phyloP scores from a whole-genome alignment of 37 sponge, comb jelly and placozoan genomes.

The Axinella damicornis region DNA sequence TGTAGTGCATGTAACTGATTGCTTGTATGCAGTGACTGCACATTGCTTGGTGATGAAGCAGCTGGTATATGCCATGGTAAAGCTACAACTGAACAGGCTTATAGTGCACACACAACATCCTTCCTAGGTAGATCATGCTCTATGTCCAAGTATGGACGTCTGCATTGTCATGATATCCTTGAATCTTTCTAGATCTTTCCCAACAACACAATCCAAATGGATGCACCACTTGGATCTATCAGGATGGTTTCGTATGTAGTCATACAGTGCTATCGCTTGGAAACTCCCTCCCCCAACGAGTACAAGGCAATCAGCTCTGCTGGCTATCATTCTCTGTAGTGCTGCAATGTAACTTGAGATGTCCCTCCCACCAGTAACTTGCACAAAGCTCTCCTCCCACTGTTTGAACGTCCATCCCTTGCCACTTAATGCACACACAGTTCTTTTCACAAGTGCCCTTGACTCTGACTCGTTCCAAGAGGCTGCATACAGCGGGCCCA shows the following conservation, averaged over 20 bases:
- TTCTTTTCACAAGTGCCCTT: neutral
- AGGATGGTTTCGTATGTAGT: neutral
- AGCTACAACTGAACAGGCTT: too few relatives aligned
- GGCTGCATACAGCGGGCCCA: neutral
- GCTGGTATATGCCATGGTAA: too few relatives aligned
- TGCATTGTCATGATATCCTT: too few relatives aligned
- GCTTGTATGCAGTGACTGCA: too few relatives aligned
- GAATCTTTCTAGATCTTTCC: too few relatives aligned
- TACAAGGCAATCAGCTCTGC: conserved; percentile 20
- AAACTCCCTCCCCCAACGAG: conserved; percentile 24
- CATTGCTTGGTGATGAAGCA: too few relatives aligned
- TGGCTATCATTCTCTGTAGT: conserved; percentile 25
- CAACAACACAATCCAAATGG: conserved; percentile 15
- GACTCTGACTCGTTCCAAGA: neutral
- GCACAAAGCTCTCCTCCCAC: conserved; percentile 14
- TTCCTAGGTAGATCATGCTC: too few relatives aligned
- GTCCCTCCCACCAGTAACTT: neutral
- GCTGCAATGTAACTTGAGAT: conserved; percentile 22
- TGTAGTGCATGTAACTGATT: too few relatives aligned
- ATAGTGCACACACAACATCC: too few relatives aligned
- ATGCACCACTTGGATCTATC: neutral
- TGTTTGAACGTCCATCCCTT: neutral
- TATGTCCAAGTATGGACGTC: too few relatives aligned
- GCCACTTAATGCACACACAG: neutral
- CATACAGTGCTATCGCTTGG: neutral